Evolutionary conservation across 1,140 invertebrate species (phyloP), one percentile per base, ranked within the genome.

Genomic region (Oryzaephilus surinamensis): DNA sequence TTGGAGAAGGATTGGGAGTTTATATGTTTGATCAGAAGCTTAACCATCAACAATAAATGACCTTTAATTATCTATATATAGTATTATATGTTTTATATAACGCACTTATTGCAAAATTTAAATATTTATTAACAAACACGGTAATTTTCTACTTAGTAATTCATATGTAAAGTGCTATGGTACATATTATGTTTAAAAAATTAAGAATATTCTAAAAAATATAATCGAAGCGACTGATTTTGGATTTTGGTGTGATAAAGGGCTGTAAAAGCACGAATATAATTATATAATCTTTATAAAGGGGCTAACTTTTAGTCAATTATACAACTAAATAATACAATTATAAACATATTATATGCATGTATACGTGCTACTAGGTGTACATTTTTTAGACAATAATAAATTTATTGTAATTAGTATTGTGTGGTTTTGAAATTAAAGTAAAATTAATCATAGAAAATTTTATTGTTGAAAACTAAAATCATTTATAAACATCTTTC

Each of bases 21-120:
- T 84, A 72, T 54, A 55, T 83, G 33, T 84, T 84, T 51, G 82
- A 87, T 55, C 77, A 81, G 48, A 67, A 76, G 55, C 46, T 77
- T 8, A 48, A 58, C 2, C 50, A 64, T n/a, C 23, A 11, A 17
- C 30, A 31, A 31, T 14, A 36, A 16, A n/a, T n/a, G n/a, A n/a
- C n/a, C n/a, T n/a, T n/a, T 36, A 26, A 34, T 34, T 18, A 16
- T 34, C 24, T 4, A n/a, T 6, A 15, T 13, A 24, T 24, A 12
- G 6, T 6, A n/a, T 4, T n/a, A 5, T n/a, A 29, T 29, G 27
- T 5, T 5, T 12, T 29, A 14, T 29, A 5, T 29, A 29, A 29
- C n/a, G 11, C 11, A 29, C 15, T 5, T 12, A 29, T 5, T 29
- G 27, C n/a, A 16, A 14, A 31, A 31, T 11, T 31, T 14, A 30